Evolutionary conservation across 1,140 invertebrate genomes (phyloP).

Genomic region (Bombus pyrosoma): DNA sequence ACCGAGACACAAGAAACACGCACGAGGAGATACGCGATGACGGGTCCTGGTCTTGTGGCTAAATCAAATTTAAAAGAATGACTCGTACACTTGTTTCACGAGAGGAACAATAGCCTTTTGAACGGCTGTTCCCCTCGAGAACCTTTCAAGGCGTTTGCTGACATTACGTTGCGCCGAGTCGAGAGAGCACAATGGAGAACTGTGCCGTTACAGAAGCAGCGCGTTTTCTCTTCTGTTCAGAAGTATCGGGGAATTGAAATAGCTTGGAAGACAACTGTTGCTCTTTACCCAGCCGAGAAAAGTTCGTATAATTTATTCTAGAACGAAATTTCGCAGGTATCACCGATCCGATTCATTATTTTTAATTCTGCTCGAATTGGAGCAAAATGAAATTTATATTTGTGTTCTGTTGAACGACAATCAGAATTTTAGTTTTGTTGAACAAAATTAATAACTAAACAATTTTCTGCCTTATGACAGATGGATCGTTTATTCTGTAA

Average conservation of each 20-base stretch:
- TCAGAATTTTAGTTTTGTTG: too few species aligned
- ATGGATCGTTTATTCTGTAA: neutral
- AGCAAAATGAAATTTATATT: neutral
- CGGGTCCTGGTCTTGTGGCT: slow-evolving; percentile 48
- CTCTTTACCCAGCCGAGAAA: slow-evolving; percentile 37
- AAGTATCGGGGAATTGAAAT: slow-evolving; percentile 67
- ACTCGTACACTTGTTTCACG: slow-evolving; percentile 77
- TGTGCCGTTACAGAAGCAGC: slow-evolving; percentile 62
- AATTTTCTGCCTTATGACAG: too few species aligned
- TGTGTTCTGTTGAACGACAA: too few species aligned
- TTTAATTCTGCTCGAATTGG: neutral
- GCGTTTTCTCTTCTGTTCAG: slow-evolving; percentile 57
- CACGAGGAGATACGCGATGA: slow-evolving; percentile 33
- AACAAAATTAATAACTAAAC: too few species aligned
- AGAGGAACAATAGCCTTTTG: slow-evolving; percentile 79
- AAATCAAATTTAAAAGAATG: slow-evolving; percentile 82
- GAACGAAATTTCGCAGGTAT: slow-evolving; percentile 36
- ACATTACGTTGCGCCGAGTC: slow-evolving; percentile 71
- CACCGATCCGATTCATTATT: neutral
- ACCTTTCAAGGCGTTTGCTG: slow-evolving; percentile 76
- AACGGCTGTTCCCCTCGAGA: slow-evolving; percentile 73
- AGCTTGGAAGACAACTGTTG: slow-evolving; percentile 66
- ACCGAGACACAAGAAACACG: neutral
- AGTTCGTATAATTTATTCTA: slow-evolving; percentile 53
- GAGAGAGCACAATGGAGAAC: slow-evolving; percentile 75